These are phyloP conservation scores for Hypolimnas misippus DNA, from an alignment of 2,888 invertebrate species.

Conservation along the genomic window DNA sequence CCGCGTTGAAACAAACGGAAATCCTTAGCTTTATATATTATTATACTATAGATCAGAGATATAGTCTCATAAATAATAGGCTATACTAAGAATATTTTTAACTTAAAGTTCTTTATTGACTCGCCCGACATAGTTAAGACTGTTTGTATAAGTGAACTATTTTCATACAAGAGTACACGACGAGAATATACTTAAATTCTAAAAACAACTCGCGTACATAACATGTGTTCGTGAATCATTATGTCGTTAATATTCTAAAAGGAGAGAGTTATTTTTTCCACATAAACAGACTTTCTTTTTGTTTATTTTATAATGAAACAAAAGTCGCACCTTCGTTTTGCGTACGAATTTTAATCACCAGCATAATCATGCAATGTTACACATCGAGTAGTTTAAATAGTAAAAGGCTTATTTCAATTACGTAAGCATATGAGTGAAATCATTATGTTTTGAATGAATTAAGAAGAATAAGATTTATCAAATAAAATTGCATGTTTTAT, in stretches of 20 bases:
- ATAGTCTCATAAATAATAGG: background rate
- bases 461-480: too few relatives aligned
- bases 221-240: constrained; percentile 6
- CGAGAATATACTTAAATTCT: constrained; percentile 6
- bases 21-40: background rate
- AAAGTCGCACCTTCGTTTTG: background rate
- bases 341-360: background rate
- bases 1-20: too few relatives aligned
- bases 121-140: background rate
- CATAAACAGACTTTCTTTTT: background rate
- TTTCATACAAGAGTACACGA: background rate
- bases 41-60: background rate
- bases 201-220: background rate
- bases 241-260: background rate
- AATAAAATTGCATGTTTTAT: too few relatives aligned
- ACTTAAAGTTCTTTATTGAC: background rate
- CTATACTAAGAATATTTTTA: too few relatives aligned
- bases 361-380: background rate
- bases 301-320: background rate
- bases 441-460: too few relatives aligned
- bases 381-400: background rate
- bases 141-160: constrained; percentile 6
- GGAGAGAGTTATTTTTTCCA: constrained; percentile 1
- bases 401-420: background rate
- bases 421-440: background rate